A percentile compares a stretch with the other conserved stretches of the same genome.
Conservation (phyloP, 2,888 invertebrate species). For the Mylabris sibirica region DNA sequence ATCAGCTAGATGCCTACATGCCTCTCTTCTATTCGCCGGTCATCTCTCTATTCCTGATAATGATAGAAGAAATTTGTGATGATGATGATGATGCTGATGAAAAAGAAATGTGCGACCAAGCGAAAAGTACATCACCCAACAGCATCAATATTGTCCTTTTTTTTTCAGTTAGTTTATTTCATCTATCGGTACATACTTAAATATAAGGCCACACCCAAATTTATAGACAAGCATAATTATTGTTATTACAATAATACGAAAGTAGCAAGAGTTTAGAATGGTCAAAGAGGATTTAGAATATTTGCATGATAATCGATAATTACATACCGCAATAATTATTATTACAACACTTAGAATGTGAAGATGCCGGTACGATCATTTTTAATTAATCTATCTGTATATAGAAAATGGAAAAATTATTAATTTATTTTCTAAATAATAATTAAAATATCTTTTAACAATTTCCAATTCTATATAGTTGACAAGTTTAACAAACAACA, state of each 20-base stretch:
- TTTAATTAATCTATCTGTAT: background rate
- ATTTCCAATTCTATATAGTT: background rate
- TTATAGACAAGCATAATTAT: background rate
- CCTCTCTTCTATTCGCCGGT: background rate
- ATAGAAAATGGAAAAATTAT: background rate
- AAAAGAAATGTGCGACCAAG: background rate
- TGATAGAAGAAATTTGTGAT: background rate
- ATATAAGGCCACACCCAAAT: background rate
- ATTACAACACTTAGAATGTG: constrained; percentile 3
- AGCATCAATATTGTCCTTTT: background rate
- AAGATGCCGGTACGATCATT: background rate
- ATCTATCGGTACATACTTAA: no score
- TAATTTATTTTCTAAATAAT: background rate
- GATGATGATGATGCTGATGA: background rate
- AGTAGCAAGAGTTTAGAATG: background rate
- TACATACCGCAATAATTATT: background rate
- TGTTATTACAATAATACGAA: background rate
- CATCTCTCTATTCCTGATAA: background rate
- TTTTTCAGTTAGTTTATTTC: background rate
- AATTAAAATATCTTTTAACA: background rate
- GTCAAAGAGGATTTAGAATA: background rate
- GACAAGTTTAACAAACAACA: background rate
- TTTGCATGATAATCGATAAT: constrained; percentile 4
- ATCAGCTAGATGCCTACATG: constrained; percentile 29
- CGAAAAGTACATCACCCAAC: background rate